These are phyloP conservation scores for Gonioctena quinquepunctata DNA, from an alignment of 1,140 invertebrate genomes.

Conservation along the genomic window DNA sequence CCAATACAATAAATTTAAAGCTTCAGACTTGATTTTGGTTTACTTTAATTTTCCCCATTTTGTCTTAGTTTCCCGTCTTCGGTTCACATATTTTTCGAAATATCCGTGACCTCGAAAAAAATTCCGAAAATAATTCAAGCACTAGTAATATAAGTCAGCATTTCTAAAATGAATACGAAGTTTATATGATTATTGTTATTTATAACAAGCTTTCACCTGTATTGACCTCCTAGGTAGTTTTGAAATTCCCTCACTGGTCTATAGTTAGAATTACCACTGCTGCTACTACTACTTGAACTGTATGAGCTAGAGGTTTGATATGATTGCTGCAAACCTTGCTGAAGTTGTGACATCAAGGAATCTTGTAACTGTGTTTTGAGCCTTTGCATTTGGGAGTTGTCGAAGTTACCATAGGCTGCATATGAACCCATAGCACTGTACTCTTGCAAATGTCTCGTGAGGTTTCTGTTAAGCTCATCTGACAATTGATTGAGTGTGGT, in stretches of 20 bases:
- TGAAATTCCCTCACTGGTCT: slow-evolving; percentile 27
- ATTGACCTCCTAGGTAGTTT: neutral
- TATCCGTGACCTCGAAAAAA: too few species aligned
- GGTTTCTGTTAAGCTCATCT: slow-evolving; percentile 43
- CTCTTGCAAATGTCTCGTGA: slow-evolving; percentile 39
- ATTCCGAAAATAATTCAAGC: too few species aligned
- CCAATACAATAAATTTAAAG: too few species aligned
- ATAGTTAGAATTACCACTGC: slow-evolving; percentile 20
- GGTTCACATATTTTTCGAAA: too few species aligned
- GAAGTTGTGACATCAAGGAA: slow-evolving; percentile 38
- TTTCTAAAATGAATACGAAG: too few species aligned
- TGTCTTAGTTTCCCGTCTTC: too few species aligned
- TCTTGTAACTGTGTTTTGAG: slow-evolving; percentile 36
- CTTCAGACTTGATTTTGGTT: too few species aligned
- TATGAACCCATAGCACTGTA: slow-evolving; percentile 30
- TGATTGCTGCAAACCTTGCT: slow-evolving; percentile 41
- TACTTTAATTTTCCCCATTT: too few species aligned
- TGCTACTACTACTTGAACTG: slow-evolving; percentile 29
- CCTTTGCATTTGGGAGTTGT: slow-evolving; percentile 31
- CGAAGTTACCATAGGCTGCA: slow-evolving; percentile 23
- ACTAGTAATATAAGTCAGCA: too few species aligned
- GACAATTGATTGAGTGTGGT: slow-evolving; percentile 35
- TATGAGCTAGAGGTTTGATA: slow-evolving; percentile 33
- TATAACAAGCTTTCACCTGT: neutral
- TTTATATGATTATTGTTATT: too few species aligned